Evolutionary conservation across 2,888 invertebrate species (phyloP), one percentile per base, ranked within the genome.

Genomic region (Cremastinae sp.): DNA sequence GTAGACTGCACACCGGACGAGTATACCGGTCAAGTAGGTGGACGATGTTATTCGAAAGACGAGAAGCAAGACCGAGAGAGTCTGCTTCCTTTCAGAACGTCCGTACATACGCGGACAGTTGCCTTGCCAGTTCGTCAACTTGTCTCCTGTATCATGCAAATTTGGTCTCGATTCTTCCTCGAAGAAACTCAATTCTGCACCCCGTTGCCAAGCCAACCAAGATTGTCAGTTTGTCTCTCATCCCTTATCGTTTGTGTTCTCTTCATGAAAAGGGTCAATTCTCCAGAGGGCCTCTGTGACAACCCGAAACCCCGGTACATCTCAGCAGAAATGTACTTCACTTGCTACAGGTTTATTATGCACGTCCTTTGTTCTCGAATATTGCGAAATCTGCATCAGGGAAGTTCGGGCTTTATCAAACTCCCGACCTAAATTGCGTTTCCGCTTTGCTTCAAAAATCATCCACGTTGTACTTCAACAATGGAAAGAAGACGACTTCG

Each of bases 151-250:
- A 39, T 28, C 55, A 53, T 61, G 66, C 66, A 41, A 66, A 68
- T 66, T 53, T 66, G 66, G 18, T 41, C 59, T 53, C 51, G 39
- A 66, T 55, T 66, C 51, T 35, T 61, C 55, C 61, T 39, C 53
- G 37, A 59, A 73, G 55, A 59, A 66, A 61, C 45, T 55, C 39
- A 59, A 43, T 35, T 59, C 43, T 35, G 22, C 55, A 55, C 41
- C 58, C 35, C 47, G 22, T 58, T 49, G 12, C 58, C 39, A 12
- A 20, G 51, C 51, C 64, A 64, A 64, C 39, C 45, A 22, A 51
- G 22, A 51, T 64, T 20, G 12, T 9, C n/a, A 20, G 9, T 51
- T 12, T 28, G 2, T 28, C 28, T 28, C 2, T 5, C 5, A 5
- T 28, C 28, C 28, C 28, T 28, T 5, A 28, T 28, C 28, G 28